Percentiles rank a stretch among this genome's conserved stretches.
These are phyloP conservation scores for Heterodera filipjevi DNA, from an alignment of 2,888 invertebrate species.

Conservation along the genomic window DNA sequence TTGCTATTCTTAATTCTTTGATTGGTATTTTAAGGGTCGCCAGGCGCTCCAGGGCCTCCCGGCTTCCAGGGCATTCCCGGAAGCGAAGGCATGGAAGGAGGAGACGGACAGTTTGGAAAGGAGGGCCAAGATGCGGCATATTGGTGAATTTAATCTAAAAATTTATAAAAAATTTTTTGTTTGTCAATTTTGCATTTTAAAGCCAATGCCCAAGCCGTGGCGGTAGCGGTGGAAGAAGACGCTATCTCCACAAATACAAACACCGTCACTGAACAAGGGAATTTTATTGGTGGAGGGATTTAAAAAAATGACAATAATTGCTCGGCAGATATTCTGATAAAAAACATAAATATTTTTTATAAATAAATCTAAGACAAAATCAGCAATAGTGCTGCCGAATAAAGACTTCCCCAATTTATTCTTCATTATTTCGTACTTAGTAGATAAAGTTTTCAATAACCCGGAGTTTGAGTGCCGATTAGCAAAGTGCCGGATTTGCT, in stretches of 20 bases:
- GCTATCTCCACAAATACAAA: neutral
- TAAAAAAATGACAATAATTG: neutral
- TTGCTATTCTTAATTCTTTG: neutral
- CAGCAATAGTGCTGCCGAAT: too few relatives aligned
- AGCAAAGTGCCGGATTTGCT: slow-evolving; percentile 17
- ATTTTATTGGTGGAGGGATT: neutral
- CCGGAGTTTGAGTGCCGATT: slow-evolving; percentile 18
- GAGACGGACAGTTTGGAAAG: slow-evolving; percentile 35
- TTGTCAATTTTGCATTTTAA: neutral
- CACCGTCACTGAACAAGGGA: neutral
- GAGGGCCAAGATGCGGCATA: slow-evolving; percentile 44
- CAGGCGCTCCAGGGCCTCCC: slow-evolving; percentile 50
- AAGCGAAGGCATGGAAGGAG: slow-evolving; percentile 43
- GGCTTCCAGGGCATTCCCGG: slow-evolving; percentile 43
- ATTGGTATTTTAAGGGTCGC: slow-evolving; percentile 29
- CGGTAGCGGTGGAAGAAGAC: neutral
- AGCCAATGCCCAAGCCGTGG: neutral
- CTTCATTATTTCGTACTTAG: too few relatives aligned
- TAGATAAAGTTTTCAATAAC: too few relatives aligned
- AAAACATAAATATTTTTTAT: too few relatives aligned
- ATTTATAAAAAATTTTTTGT: neutral
- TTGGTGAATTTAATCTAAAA: slow-evolving; percentile 6
- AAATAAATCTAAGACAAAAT: too few relatives aligned
- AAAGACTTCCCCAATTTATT: too few relatives aligned
- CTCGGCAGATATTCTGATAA: too few relatives aligned